These are phyloP conservation scores for Orthosia gothica DNA, from an alignment of 2,888 invertebrate species.

Conservation along the genomic window DNA sequence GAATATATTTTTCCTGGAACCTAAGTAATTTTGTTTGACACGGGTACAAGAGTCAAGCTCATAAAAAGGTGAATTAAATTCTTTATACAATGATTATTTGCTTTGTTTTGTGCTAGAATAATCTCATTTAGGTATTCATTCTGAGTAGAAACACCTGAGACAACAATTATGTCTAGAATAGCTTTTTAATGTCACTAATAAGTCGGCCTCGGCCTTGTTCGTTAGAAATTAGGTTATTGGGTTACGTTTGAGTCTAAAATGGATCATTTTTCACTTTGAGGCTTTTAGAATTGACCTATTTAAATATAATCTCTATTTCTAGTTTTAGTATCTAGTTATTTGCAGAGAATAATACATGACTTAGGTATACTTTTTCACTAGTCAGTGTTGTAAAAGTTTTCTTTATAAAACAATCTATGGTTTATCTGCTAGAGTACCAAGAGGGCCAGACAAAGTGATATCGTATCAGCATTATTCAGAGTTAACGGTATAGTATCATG, in stretches of 20 bases:
- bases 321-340: too few relatives aligned
- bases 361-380: neutral
- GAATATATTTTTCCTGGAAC: neutral
- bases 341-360: too few relatives aligned
- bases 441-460: too few relatives aligned
- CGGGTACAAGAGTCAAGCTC: neutral
- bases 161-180: conserved; percentile 7
- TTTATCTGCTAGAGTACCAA: neutral
- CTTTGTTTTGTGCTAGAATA: conserved; percentile 14
- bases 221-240: conserved; percentile 26
- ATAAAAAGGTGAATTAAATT: neutral
- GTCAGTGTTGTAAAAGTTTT: neutral
- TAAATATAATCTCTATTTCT: neutral
- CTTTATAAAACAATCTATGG: neutral
- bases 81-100: neutral
- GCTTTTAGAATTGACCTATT: conserved; percentile 5
- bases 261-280: conserved; percentile 16
- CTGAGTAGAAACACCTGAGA: conserved; percentile 12
- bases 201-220: neutral
- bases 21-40: neutral
- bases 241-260: conserved; percentile 20
- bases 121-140: conserved; percentile 2
- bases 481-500: too few relatives aligned
- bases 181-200: conserved; percentile 34
- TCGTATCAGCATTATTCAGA: too few relatives aligned